Conservation (phyloP, 1,140 invertebrate species). For the Drosophila trapezifrons region DNA sequence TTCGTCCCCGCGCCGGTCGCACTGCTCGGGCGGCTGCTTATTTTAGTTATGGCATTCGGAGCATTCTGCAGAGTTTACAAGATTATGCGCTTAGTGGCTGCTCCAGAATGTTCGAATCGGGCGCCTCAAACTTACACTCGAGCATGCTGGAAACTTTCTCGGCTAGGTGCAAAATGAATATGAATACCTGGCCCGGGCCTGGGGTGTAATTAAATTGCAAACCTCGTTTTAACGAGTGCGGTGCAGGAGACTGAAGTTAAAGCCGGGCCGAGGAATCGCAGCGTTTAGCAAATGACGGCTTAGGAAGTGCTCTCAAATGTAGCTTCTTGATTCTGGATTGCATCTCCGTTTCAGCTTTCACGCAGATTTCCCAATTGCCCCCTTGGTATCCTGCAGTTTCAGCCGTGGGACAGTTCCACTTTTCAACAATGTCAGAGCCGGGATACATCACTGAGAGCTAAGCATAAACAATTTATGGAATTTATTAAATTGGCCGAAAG, state of each 20-base stretch:
- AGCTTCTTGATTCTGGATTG: not conserved
- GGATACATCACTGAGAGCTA: conserved; percentile 33
- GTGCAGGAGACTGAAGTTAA: conserved; percentile 13
- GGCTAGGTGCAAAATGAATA: conserved; percentile 63
- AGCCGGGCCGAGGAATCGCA: not conserved
- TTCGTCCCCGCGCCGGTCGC: conserved; percentile 7
- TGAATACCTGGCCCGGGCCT: conserved; percentile 30
- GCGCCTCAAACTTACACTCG: conserved; percentile 57
- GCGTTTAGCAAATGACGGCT: conserved; percentile 27
- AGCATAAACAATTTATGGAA: conserved; percentile 74
- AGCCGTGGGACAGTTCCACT: not conserved
- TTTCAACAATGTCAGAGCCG: conserved; percentile 23
- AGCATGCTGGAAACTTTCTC: conserved; percentile 58
- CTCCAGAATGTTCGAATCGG: conserved; percentile 37
- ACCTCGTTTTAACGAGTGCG: conserved; percentile 32
- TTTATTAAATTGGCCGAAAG: conserved; percentile 76
- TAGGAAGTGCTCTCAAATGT: not conserved
- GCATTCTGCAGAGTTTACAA: conserved; percentile 80
- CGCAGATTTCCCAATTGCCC: conserved; percentile 11
- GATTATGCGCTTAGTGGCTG: conserved; percentile 79
- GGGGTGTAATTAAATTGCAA: conserved; percentile 71
- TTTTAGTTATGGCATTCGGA: conserved; percentile 79
- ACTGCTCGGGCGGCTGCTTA: conserved; percentile 60
- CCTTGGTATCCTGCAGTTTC: not conserved
- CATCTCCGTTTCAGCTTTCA: not conserved